Conservation (phyloP, 2,113 vertebrate species). For the Nibea albiflora region DNA sequence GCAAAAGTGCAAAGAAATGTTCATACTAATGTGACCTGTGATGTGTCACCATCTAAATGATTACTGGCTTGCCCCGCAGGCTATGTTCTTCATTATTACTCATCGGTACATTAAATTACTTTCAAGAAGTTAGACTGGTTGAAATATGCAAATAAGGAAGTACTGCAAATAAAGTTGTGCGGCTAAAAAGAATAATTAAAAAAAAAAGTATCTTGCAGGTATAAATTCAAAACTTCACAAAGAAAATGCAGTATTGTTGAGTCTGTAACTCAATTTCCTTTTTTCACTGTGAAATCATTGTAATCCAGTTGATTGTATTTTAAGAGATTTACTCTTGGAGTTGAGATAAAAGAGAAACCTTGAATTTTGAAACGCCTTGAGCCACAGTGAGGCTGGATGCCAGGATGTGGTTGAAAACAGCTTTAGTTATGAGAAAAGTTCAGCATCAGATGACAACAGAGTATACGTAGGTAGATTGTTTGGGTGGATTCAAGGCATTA, state of each 20-base stretch:
- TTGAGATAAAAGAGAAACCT: background rate
- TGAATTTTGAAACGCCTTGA: conserved; percentile 24
- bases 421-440: conserved; percentile 24
- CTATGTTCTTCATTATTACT: conserved; percentile 1
- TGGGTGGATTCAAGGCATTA: conserved; percentile 32
- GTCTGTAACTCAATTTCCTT: background rate
- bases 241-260: background rate
- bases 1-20: conserved; percentile 26
- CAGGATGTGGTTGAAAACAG: conserved; percentile 25
- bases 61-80: background rate
- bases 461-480: background rate
- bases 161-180: background rate
- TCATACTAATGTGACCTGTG: background rate
- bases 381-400: background rate
- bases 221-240: background rate
- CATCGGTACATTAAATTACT: conserved; percentile 14
- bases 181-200: background rate
- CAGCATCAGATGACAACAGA: conserved; percentile 26
- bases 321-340: conserved; percentile 17
- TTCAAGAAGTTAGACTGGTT: background rate
- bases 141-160: background rate
- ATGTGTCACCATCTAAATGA: conserved; percentile 25
- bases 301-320: conserved; percentile 10
- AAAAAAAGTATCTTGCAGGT: background rate
- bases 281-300: conserved; percentile 5